Evolutionary conservation across 2,797 vertebrate species (phyloP).

Genomic region (Sebastes cheni): DNA sequence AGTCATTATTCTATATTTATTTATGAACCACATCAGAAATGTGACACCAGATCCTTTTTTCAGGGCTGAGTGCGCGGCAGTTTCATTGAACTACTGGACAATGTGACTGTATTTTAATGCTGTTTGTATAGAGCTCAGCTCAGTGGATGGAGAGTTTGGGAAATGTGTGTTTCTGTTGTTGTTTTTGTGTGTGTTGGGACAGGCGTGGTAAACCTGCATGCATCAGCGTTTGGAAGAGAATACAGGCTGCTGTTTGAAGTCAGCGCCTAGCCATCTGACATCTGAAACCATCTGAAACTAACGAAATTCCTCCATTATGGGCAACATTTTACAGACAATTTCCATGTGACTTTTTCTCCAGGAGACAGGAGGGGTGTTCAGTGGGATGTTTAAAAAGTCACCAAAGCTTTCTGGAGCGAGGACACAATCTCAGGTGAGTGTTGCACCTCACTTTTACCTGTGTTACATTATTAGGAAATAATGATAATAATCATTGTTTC

Average conservation of each 20-base stretch:
- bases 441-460: neutral
- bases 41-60: too few species aligned
- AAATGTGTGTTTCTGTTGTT: neutral
- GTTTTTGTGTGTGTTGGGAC: too few species aligned
- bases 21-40: too few species aligned
- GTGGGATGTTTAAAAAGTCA: constrained; percentile 56
- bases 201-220: neutral
- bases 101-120: too few species aligned
- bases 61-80: too few species aligned
- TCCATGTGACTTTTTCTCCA: neutral
- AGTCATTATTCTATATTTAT: too few species aligned
- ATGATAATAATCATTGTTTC: neutral
- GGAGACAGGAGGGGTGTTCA: constrained; percentile 52
- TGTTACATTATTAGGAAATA: neutral
- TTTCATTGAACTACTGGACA: too few species aligned
- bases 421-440: constrained; percentile 55
- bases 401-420: constrained; percentile 27
- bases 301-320: neutral
- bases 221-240: neutral
- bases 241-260: neutral
- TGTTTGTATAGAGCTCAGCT: too few species aligned
- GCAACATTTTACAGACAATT: too few species aligned
- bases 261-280: neutral
- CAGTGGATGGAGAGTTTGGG: neutral
- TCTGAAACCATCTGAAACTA: neutral